Evolutionary conservation across 1,140 invertebrate species (phyloP), one percentile per base, ranked within the genome.

Genomic region (Galendromus occidentalis): DNA sequence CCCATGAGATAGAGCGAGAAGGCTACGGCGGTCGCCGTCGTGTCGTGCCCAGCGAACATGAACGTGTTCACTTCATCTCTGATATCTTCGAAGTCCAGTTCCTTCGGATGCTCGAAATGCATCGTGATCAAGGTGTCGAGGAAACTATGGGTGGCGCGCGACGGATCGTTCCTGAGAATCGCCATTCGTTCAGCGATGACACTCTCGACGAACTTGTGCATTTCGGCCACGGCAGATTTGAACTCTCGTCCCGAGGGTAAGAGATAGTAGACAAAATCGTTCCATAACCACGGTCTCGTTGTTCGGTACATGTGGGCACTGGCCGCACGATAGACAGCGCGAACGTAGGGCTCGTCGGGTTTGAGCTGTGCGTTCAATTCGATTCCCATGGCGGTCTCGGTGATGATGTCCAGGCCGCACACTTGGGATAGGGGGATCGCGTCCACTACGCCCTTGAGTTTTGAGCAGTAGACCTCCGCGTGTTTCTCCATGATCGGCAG

Each of bases 1-100:
- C 76, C 75, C 5, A 77, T 63, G 22, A 72, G 69, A 64, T 75
- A 76, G n/a, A 77, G 63, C 1, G 71, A 74, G 72, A 41, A 72
- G 47, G 70, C 72, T 69, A 65, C 28, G 12, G 70, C 66, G 18
- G 67, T 83, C 1, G 88, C 86, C 0, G 90, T 94, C 0, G 91
- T 94, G 72, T 95, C 91, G 73, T 94, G 90, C 25, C 91, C 88
- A 81, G 91, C 88, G 73, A 93, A 92, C 87, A 91, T 91, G 70
- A 92, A 91, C 1, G 88, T 91, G 73, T 91, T 86, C 0, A 91
- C 87, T 81, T 91, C 86, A 75, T 91, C 87, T 69, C 86, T 85
- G 68, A 59, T 25, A 59, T 1, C 51, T 14, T 17, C 33, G 25
- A 14, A 20, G 12, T 29, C 79, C 74, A 55, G 78, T 79, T 59